phyloP scores from a whole-genome alignment of 1,140 invertebrate genomes.

The Micrasema minimum region DNA sequence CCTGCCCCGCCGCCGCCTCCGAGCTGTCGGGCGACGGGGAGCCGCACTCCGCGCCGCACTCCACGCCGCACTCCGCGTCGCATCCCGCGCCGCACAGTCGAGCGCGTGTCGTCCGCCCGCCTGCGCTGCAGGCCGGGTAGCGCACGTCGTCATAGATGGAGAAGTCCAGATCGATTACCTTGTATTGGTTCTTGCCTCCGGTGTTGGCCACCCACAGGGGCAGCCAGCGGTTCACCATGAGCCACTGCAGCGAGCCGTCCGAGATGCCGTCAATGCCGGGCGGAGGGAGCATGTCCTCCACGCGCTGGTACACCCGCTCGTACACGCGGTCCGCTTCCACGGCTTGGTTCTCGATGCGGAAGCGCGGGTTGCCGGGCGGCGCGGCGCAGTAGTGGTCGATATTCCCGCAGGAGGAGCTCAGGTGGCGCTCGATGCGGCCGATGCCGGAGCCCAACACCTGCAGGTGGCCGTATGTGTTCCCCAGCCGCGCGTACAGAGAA shows the following conservation, averaged over 20 bases:
- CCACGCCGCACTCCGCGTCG: conserved; percentile 38
- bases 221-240: conserved; percentile 69
- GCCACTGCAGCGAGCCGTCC: conserved; percentile 69
- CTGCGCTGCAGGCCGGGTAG: conserved; percentile 48
- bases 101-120: no score
- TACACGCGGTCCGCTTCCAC: conserved; percentile 52
- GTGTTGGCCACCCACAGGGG: conserved; percentile 69
- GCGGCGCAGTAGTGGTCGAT: conserved; percentile 65
- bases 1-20: conserved; percentile 32
- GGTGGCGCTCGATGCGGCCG: conserved; percentile 68
- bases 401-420: conserved; percentile 69
- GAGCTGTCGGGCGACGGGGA: conserved; percentile 45
- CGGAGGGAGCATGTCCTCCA: conserved; percentile 38
- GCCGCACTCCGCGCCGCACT: conserved; percentile 40
- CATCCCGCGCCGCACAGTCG: conserved; percentile 45
- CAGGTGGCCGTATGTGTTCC: conserved; percentile 67
- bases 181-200: conserved; percentile 64
- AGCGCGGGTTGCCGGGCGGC: conserved; percentile 45
- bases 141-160: conserved; percentile 56
- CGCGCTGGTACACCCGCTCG: conserved; percentile 36
- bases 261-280: conserved; percentile 64
- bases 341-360: conserved; percentile 49
- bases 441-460: conserved; percentile 68
- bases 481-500: conserved; percentile 57
- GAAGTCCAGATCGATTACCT: conserved; percentile 69